These are phyloP conservation scores for Plutella xylostella DNA, from an alignment of 2,888 invertebrate genomes.

Conservation along the genomic window DNA sequence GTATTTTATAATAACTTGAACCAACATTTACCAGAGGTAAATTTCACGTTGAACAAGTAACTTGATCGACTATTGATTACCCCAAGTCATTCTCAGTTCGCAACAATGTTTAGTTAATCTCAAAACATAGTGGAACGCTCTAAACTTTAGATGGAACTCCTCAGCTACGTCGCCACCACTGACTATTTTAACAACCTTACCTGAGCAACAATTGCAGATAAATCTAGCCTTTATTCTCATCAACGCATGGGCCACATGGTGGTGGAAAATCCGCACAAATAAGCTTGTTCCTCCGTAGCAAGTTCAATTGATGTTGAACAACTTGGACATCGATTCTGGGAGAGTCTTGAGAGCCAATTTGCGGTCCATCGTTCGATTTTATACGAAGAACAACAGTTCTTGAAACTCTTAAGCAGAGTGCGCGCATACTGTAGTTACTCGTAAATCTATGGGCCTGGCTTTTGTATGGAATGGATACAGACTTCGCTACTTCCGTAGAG, in stretches of 20 bases:
- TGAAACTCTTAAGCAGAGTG: too few relatives aligned
- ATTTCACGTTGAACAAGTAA: too few relatives aligned
- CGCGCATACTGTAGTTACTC: background rate
- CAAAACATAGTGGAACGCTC: background rate
- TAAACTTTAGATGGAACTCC: slow-evolving; percentile 2
- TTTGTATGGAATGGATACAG: too few relatives aligned
- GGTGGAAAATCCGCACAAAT: background rate
- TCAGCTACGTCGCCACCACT: background rate
- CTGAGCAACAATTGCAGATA: background rate
- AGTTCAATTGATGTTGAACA: slow-evolving; percentile 1
- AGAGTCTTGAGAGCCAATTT: slow-evolving; percentile 7
- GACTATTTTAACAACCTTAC: background rate
- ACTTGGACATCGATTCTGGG: slow-evolving; percentile 3
- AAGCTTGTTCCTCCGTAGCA: background rate
- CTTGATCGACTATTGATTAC: too few relatives aligned
- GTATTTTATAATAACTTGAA: too few relatives aligned
- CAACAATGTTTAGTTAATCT: slow-evolving; percentile 4
- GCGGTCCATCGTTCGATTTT: slow-evolving; percentile 4
- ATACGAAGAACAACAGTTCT: background rate
- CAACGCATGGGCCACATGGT: background rate
- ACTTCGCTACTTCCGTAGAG: too few relatives aligned
- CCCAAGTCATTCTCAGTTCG: background rate
- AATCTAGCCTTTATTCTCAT: background rate
- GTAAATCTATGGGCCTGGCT: too few relatives aligned
- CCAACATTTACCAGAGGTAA: too few relatives aligned